Percentiles rank a stretch among this genome's conserved stretches.
phyloP scores from a whole-genome alignment of 2,113 vertebrate genomes.

The Heterotilapia buettikoferi region DNA sequence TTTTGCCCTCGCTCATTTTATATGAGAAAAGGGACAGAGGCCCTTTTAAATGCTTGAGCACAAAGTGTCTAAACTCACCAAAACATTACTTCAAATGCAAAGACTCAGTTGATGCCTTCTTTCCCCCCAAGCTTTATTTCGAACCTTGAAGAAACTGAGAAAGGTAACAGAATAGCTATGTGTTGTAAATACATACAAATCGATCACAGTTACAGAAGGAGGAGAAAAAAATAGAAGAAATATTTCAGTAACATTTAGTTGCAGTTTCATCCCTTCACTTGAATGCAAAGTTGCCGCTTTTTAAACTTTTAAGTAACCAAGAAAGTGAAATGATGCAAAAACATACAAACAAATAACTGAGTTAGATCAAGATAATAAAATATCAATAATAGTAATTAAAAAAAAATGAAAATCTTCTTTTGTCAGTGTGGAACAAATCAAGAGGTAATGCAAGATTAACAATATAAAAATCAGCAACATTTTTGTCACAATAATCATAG shows the following conservation, averaged over 20 bases:
- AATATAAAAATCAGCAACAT: background rate
- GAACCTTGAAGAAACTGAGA: background rate
- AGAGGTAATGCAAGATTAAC: background rate
- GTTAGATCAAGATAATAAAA: background rate
- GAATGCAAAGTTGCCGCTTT: background rate
- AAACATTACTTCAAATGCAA: background rate
- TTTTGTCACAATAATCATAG: background rate
- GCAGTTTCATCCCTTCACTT: background rate
- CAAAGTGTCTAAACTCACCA: background rate
- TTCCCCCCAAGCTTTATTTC: background rate
- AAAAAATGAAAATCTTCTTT: background rate
- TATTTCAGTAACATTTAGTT: background rate
- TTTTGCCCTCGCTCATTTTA: background rate
- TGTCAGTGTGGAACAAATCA: background rate
- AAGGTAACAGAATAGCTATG: background rate
- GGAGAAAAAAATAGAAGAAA: background rate
- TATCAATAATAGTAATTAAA: rapidly evolving
- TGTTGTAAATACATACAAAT: background rate
- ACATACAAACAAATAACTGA: background rate
- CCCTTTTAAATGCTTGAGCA: background rate
- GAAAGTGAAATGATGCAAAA: background rate
- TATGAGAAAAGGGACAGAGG: background rate
- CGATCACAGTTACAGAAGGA: background rate
- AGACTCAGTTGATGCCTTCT: background rate
- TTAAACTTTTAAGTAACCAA: background rate